phyloP scores from a whole-genome alignment of 2,797 vertebrate genomes.

The Crypturellus tataupa region DNA sequence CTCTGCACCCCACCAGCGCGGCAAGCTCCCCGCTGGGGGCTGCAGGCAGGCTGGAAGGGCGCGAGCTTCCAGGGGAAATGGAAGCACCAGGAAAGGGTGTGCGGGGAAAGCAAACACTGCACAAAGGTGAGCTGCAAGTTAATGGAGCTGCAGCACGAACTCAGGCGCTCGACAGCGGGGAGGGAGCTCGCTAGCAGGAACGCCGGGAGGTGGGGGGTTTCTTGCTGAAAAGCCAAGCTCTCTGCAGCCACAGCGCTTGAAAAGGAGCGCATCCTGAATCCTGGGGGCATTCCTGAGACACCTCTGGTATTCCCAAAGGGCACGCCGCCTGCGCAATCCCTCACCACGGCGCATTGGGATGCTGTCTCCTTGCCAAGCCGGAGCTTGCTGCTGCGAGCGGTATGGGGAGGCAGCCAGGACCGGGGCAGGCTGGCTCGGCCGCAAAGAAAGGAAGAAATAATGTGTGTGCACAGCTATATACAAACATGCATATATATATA shows the following conservation, averaged over 20 bases:
- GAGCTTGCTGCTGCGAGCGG: background rate
- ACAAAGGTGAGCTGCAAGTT: constrained; percentile 24
- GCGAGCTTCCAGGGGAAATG: background rate
- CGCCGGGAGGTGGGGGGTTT: background rate
- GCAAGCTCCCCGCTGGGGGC: no score
- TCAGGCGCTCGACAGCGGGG: background rate
- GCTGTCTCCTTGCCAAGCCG: background rate
- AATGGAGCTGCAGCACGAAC: background rate
- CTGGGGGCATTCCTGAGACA: background rate
- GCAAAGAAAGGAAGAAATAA: no score
- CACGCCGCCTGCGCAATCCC: background rate
- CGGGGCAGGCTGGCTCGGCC: background rate
- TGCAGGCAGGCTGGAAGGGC: background rate
- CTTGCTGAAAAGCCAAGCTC: background rate
- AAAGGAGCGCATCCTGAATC: background rate
- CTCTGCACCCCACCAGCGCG: background rate
- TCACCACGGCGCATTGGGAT: fast-evolving
- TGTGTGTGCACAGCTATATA: fast-evolving
- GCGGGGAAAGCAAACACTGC: background rate
- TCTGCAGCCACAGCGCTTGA: background rate
- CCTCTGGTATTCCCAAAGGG: background rate
- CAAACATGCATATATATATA: background rate
- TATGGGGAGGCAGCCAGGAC: background rate
- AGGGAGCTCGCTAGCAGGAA: fast-evolving
- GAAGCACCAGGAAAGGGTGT: background rate